Conservation (phyloP, 35 echinoderm and acorn worm species). For the Apostichopus californicus region DNA sequence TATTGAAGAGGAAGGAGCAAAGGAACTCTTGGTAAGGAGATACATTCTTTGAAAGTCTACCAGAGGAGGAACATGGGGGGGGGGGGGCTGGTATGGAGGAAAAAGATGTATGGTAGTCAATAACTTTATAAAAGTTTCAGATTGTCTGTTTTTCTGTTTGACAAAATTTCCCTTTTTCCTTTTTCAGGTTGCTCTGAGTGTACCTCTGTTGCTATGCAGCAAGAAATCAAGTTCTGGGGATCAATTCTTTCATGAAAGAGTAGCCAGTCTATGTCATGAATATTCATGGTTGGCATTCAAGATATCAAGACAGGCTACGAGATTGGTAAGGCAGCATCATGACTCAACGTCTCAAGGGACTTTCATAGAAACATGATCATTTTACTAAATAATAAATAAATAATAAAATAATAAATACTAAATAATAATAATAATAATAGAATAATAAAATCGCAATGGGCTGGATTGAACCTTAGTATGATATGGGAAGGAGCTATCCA, state of each 20-base stretch:
- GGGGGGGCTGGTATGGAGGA: too few relatives aligned
- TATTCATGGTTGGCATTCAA: constrained; percentile 86
- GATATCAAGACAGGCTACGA: constrained; percentile 90
- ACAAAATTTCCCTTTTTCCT: neutral
- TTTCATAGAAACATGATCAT: too few relatives aligned
- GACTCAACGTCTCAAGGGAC: neutral
- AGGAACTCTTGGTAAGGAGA: too few relatives aligned
- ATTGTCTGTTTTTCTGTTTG: too few relatives aligned
- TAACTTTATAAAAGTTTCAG: too few relatives aligned
- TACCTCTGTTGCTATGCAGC: constrained; percentile 65
- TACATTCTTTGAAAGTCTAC: too few relatives aligned
- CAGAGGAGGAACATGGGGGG: too few relatives aligned
- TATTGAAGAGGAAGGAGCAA: constrained; percentile 4
- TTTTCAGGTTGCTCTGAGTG: constrained; percentile 76
- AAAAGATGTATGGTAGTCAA: too few relatives aligned
- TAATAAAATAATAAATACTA: neutral
- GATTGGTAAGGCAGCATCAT: constrained; percentile 70
- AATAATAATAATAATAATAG: neutral
- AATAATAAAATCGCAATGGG: too few relatives aligned
- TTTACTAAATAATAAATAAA: neutral
- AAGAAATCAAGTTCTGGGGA: constrained; percentile 39
- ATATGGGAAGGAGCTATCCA: too few relatives aligned
- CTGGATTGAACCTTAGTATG: too few relatives aligned
- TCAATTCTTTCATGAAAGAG: constrained; percentile 63
- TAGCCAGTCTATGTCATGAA: constrained; percentile 39